Conservation (phyloP, 2,888 invertebrate genomes). For the Clanis bilineata region DNA sequence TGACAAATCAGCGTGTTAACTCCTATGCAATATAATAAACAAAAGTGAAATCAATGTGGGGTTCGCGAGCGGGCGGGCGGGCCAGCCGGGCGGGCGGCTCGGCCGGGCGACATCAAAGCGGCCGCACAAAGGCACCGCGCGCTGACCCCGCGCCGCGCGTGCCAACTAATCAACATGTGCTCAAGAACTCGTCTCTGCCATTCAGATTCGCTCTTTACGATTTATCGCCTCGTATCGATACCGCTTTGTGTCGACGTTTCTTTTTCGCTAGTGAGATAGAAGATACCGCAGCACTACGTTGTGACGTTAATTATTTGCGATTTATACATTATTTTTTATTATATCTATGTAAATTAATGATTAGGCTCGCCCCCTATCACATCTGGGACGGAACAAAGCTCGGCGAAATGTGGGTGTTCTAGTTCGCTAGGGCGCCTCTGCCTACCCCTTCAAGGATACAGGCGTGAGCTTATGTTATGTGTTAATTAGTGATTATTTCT, state of each 20-base stretch:
- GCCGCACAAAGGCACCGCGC: conserved; percentile 42
- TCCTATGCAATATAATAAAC: conserved; percentile 39
- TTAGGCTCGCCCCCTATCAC: no score
- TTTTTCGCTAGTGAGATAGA: background rate
- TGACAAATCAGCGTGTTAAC: conserved; percentile 31
- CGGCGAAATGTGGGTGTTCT: no score
- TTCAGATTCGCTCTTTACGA: conserved; percentile 13
- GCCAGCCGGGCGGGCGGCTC: conserved; percentile 13
- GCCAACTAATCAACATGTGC: conserved; percentile 15
- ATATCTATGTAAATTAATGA: no score
- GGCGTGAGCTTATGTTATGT: no score
- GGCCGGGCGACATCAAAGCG: conserved; percentile 53
- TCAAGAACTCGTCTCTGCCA: conserved; percentile 12
- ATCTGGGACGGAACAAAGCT: no score
- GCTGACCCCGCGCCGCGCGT: conserved; percentile 14
- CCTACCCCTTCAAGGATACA: no score
- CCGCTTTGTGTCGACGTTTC: background rate
- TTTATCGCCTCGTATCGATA: conserved; percentile 10
- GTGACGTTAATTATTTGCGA: background rate
- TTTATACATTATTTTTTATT: no score
- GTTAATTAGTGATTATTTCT: no score
- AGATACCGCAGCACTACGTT: background rate
- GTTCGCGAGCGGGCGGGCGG: conserved; percentile 26
- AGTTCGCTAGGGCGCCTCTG: no score
- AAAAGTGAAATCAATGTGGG: conserved; percentile 55